Evolutionary conservation across 2,797 vertebrate genomes (phyloP).

Genomic region (Sebastes paucispinis): DNA sequence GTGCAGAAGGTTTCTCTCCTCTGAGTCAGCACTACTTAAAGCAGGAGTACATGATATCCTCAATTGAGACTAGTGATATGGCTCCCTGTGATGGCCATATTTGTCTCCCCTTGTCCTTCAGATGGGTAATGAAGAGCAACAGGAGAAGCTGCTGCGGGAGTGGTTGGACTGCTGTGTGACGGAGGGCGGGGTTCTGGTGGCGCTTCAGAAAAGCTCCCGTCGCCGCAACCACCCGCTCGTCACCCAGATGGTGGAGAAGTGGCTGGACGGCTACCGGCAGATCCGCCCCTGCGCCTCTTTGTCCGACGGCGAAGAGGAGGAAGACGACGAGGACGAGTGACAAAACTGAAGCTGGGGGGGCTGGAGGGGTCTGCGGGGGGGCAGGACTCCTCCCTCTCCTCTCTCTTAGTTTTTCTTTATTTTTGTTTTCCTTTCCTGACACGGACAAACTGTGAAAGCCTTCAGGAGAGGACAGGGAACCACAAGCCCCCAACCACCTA

Average conservation of each 20-base stretch:
- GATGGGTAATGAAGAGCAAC: constrained; percentile 98
- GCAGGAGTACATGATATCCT: not conserved
- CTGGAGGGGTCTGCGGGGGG: constrained; percentile 6
- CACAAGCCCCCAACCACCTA: constrained; percentile 12
- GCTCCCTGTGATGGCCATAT: constrained; percentile 18
- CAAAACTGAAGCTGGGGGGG: constrained; percentile 22
- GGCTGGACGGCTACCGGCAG: constrained; percentile 96
- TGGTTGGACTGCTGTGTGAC: constrained; percentile 99
- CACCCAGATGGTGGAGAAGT: constrained; percentile 98
- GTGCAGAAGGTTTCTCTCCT: not conserved
- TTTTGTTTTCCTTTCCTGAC: constrained; percentile 55
- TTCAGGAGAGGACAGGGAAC: constrained; percentile 65
- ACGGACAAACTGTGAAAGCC: constrained; percentile 77
- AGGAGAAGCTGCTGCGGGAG: constrained; percentile 93
- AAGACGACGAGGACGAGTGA: constrained; percentile 96
- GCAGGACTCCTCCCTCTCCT: constrained; percentile 34
- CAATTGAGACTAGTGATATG: not conserved
- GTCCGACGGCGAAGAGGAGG: constrained; percentile 96
- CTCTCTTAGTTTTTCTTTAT: constrained; percentile 21
- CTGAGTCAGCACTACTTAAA: not conserved
- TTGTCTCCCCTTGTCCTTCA: constrained; percentile 51
- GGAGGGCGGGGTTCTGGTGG: constrained; percentile 93
- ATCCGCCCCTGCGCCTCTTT: constrained; percentile 92
- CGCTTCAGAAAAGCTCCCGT: constrained; percentile 95
- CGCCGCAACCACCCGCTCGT: constrained; percentile 94